A percentile compares a stretch with the other conserved stretches of the same genome.
phyloP scores from a whole-genome alignment of 2,888 invertebrate species.

The Euplagia quadripunctaria region DNA sequence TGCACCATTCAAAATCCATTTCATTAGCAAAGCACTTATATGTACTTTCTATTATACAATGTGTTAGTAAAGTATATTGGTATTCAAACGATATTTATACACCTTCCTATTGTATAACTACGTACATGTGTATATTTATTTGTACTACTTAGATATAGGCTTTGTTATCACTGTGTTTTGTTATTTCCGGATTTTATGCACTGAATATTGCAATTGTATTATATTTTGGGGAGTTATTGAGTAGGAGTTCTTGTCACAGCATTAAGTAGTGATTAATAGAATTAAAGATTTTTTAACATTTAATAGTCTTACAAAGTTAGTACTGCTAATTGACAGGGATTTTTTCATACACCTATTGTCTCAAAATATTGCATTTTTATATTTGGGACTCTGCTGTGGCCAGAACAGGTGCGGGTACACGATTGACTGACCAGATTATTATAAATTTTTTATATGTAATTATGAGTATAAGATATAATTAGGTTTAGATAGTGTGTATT shows the following conservation, averaged over 20 bases:
- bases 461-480: constrained; percentile 64
- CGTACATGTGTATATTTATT: constrained; percentile 50
- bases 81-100: constrained; percentile 50
- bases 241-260: constrained; percentile 75
- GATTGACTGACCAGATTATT: constrained; percentile 80
- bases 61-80: constrained; percentile 44
- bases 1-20: constrained; percentile 39
- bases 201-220: constrained; percentile 52
- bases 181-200: constrained; percentile 50
- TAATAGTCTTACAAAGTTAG: constrained; percentile 18
- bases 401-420: constrained; percentile 70
- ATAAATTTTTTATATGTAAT: constrained; percentile 77
- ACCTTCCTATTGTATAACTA: constrained; percentile 37
- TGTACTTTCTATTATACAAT: constrained; percentile 32
- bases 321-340: constrained; percentile 35
- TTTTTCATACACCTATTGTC: constrained; percentile 31
- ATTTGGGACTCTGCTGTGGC: constrained; percentile 67
- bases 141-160: constrained; percentile 43
- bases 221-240: constrained; percentile 60
- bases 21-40: constrained; percentile 44
- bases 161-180: constrained; percentile 56
- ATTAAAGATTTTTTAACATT: constrained; percentile 26
- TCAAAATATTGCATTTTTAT: constrained; percentile 39
- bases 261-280: constrained; percentile 29
- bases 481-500: constrained; percentile 76